These are phyloP conservation scores for Glaucopsyche alexis DNA, from an alignment of 2,888 invertebrate genomes.

Conservation along the genomic window DNA sequence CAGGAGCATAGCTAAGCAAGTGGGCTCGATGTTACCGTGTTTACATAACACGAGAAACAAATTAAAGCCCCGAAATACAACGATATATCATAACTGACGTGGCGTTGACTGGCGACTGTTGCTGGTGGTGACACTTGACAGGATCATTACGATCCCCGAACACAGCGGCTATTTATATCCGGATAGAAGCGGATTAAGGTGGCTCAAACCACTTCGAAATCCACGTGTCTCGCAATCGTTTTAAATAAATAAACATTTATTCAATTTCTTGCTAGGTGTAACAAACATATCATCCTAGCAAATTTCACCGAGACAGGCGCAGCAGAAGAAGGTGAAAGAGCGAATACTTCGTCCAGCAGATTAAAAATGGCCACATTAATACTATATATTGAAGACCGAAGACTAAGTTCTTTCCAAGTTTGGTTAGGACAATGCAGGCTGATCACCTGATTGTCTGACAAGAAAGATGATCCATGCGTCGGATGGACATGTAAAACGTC, in stretches of 20 bases:
- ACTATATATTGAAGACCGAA: no score
- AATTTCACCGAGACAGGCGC: no score
- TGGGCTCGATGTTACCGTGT: neutral
- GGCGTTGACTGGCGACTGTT: neutral
- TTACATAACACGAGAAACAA: neutral
- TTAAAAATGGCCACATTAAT: no score
- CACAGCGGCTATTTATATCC: slow-evolving; percentile 30
- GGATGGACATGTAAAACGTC: no score
- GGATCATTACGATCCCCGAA: slow-evolving; percentile 22
- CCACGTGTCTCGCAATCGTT: neutral
- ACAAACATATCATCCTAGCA: no score
- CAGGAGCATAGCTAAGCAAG: neutral
- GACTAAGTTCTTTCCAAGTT: no score
- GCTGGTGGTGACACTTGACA: slow-evolving; percentile 19
- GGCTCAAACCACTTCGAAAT: neutral
- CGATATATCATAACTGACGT: neutral
- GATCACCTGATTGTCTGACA: no score
- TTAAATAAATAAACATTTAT: neutral
- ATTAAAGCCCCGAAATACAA: neutral
- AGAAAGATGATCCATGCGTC: no score
- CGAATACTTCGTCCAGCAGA: no score
- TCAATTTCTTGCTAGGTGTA: no score
- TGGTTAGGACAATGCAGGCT: no score
- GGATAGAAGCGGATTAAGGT: neutral
- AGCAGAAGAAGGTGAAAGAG: no score